A percentile compares a stretch with the other conserved stretches of the same genome.
These are phyloP conservation scores for Hirtodrosophila cameraria DNA, from an alignment of 2,888 invertebrate genomes.

Conservation along the genomic window DNA sequence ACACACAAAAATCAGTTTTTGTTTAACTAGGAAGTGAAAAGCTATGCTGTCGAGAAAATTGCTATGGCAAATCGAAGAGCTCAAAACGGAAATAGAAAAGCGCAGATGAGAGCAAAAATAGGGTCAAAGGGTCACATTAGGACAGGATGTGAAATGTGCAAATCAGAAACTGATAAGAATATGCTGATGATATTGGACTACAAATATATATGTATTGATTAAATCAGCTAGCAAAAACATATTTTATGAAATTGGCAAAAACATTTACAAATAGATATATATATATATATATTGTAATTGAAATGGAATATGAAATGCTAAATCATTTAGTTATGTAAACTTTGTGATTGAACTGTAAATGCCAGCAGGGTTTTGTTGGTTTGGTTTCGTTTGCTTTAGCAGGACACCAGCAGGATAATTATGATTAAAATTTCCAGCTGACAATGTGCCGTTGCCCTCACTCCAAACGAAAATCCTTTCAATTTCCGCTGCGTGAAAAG, in stretches of 20 bases:
- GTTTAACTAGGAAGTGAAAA: conserved; percentile 12
- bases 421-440: conserved; percentile 65
- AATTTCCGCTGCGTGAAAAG: conserved; percentile 60
- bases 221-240: too few species aligned
- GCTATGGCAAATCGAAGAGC: conserved; percentile 6
- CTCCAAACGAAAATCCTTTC: conserved; percentile 55
- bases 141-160: conserved; percentile 42
- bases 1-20: conserved; percentile 44
- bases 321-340: conserved; percentile 22
- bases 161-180: conserved; percentile 35
- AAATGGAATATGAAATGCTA: conserved; percentile 3
- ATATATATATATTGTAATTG: conserved; percentile 18
- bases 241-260: not conserved
- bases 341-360: conserved; percentile 1
- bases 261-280: not conserved
- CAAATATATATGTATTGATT: not conserved
- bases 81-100: conserved; percentile 33
- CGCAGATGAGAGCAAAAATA: conserved; percentile 17
- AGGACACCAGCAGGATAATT: conserved; percentile 41
- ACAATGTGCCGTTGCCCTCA: conserved; percentile 24
- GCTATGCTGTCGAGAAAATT: too few species aligned
- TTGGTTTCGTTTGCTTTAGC: too few species aligned
- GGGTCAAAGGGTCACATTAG: conserved; percentile 37
- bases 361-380: conserved; percentile 4
- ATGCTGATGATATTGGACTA: not conserved